phyloP scores from a whole-genome alignment of 1,140 invertebrate species.

The Lanistes nyassanus region DNA sequence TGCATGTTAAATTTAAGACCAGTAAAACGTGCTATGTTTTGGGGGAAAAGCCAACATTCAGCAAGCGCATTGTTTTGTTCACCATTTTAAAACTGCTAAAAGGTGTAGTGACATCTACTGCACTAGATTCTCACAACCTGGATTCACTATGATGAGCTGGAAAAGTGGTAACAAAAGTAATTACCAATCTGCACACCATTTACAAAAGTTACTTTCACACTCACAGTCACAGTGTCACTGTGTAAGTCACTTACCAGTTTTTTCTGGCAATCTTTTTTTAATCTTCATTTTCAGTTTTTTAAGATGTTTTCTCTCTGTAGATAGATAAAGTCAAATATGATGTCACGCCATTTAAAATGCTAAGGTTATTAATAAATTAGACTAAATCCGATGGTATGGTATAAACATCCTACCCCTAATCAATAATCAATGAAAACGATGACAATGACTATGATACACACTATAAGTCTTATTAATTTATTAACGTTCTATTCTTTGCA shows the following conservation, averaged over 20 bases:
- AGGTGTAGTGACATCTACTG: too few relatives aligned
- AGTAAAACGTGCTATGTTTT: too few relatives aligned
- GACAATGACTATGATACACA: neutral
- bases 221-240: neutral
- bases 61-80: too few relatives aligned
- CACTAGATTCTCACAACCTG: too few relatives aligned
- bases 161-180: too few relatives aligned
- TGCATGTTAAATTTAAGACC: too few relatives aligned
- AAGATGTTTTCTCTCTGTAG: slow-evolving; percentile 19
- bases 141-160: too few relatives aligned
- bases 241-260: slow-evolving; percentile 3
- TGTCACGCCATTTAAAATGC: neutral
- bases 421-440: neutral
- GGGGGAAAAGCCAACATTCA: too few relatives aligned
- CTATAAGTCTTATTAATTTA: neutral
- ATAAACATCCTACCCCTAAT: neutral
- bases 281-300: slow-evolving; percentile 3
- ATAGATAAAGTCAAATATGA: neutral
- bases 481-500: neutral
- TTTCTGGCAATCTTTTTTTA: neutral
- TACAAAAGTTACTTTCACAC: too few relatives aligned
- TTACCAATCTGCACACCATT: too few relatives aligned
- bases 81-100: too few relatives aligned
- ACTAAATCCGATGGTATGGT: neutral
- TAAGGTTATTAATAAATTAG: neutral